Evolutionary conservation across 2,888 invertebrate species (phyloP), one percentile per base, ranked within the genome.

Genomic region (Pantelozetes paolii): DNA sequence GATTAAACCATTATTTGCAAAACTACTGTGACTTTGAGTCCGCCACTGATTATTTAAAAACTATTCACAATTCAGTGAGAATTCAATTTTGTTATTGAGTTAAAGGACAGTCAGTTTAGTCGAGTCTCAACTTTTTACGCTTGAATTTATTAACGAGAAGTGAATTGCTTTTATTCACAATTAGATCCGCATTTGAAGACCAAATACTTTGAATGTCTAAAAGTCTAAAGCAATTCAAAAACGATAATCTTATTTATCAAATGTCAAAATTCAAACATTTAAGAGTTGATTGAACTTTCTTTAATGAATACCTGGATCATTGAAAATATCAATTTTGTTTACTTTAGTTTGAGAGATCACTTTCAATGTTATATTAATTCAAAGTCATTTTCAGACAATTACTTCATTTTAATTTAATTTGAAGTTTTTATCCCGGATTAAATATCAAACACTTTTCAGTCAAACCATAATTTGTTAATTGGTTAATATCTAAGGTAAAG

Each of bases 101-200:
- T 36, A 54, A 23, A 54, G 20, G 20, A 23, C 13, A 26, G 26
- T 23, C 26, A 36, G 36, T 36, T 36, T 36, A 48, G 20, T 28
- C 18, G n/a, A 59, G 2, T 23, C 23, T n/a, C 67, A 67, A 36
- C 23, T 40, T 23, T 62, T 67, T 67, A 67, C 67, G 67, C 40
- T 40, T 67, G 20, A 13, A 42, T 67, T 67, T 67, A 67, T 67
- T 67, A 67, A 67, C 67, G n/a, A 64, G 64, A 36, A 67, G 40
- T 67, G 67, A 67, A 36, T 36, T 36, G 15, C 67, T 67, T 67
- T 54, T 67, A 67, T 67, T 67, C 40, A 8, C 40, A 23, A 67
- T 67, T 67, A 42, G 67, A 23, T 32, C n/a, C 40, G 67, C 67
- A 40, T 67, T 32, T 67, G 40, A 18, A 11, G 6, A 23, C 2